phyloP scores from a whole-genome alignment of 2,113 vertebrate genomes.

The Bungarus multicinctus region DNA sequence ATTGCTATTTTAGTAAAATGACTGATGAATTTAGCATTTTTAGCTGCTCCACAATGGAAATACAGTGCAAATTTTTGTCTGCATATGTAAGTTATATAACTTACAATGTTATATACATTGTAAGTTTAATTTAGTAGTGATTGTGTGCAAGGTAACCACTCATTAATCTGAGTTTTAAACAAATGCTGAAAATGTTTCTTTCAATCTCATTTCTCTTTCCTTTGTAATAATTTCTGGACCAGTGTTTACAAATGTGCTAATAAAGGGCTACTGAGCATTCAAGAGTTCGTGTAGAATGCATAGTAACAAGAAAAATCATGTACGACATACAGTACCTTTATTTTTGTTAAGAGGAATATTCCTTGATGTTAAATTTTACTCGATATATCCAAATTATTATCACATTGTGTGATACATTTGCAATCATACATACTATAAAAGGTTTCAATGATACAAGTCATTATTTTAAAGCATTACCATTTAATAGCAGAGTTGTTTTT shows the following conservation, averaged over 20 bases:
- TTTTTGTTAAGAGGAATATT: not conserved
- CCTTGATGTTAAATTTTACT: not conserved
- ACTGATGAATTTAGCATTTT: not conserved
- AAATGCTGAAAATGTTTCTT: slow-evolving; percentile 19
- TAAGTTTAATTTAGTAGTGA: slow-evolving; percentile 21
- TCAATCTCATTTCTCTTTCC: slow-evolving; percentile 14
- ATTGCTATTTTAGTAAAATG: not conserved
- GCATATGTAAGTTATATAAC: too few relatives aligned
- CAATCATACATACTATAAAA: not conserved
- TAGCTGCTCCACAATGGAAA: not conserved
- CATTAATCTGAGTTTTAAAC: not conserved
- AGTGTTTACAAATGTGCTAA: not conserved
- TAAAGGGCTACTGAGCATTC: slow-evolving; percentile 29
- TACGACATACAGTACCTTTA: not conserved
- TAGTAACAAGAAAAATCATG: slow-evolving; percentile 4
- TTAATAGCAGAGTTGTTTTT: not conserved
- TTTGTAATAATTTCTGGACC: slow-evolving; percentile 2
- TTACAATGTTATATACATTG: too few relatives aligned
- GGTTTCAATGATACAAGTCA: not conserved
- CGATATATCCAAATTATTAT: slow-evolving; percentile 8
- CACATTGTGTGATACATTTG: not conserved
- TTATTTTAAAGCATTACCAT: not conserved
- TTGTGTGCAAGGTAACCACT: not conserved
- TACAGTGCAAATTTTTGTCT: not conserved
- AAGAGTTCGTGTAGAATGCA: not conserved